Evolutionary conservation across 2,888 invertebrate genomes (phyloP), one percentile per base, ranked within the genome.

Genomic region (Melanophora roralis): DNA sequence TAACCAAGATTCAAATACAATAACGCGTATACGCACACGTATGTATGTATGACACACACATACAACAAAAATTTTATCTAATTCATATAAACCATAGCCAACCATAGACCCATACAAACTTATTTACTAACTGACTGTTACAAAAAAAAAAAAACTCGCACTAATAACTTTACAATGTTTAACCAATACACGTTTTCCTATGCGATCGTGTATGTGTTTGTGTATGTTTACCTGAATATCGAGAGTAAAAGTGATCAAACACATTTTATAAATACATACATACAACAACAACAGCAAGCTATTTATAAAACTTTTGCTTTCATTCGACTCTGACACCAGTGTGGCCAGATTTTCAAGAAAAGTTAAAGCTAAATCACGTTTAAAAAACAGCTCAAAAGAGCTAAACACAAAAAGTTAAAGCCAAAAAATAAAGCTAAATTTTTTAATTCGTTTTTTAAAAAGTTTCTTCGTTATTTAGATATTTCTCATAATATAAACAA

Each of bases 241-340:
- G 88, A 87, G 87, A 88, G 87, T 87, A 86, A 87, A 86, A 87
- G 87, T 87, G 86, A 85, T 86, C 80, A 76, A 75, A 72, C 36
- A 49, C 16, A 47, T 60, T 60, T 19, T 55, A 47, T 19, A 60
- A 43, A 21, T 59, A 60, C n/a, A n/a, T n/a, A n/a, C n/a, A n/a
- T n/a, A n/a, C n/a, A 38, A 47, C n/a, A n/a, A n/a, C 49, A 60
- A 60, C 32, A 45, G 32, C 23, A 72, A 71, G 27, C n/a, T 12
- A 21, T 11, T 14, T 43, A 23, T 45, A 71, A 49, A 68, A 80
- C 80, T 80, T 76, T 80, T 80, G 80, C 76, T 80, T 80, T 80
- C 76, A 72, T 72, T 80, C 51, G 80, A 47, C 45, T 36, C 49
- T 80, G 80, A n/a, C n/a, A n/a, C n/a, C n/a, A n/a, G n/a, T n/a